Evolutionary conservation across 2,888 invertebrate genomes (phyloP), one percentile per base, ranked within the genome.

Genomic region (Cheilosia urbana): DNA sequence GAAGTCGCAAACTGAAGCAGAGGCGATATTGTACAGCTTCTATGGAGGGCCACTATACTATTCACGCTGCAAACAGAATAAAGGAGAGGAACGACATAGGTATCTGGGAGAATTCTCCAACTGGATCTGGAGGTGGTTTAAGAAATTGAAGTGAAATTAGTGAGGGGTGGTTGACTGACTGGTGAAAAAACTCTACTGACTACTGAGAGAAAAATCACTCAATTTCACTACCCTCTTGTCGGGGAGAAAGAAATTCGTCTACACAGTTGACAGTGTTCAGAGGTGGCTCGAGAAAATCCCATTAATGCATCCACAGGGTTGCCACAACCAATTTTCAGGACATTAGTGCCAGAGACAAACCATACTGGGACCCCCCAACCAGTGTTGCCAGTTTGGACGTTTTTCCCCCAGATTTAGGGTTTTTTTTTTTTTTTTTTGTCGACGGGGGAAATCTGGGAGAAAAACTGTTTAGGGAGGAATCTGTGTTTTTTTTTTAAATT

Each of bases 21-120:
- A 66, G 30, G 40, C 37, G 72, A 66, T 37, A 13, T 73, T 73
- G 55, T 83, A 63, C 30, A 40, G 73, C 42, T 58, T 78, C 58
- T 51, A 40, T 13, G 45, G 51, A 37, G 21, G 49, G 55, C 11
- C 45, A 45, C 17, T 78, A 7, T 30, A 62, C 53, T 71, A 57
- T 63, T 68, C 45, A 17, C 47, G 53, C 65, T 63, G 63, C 45
- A 75, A 63, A 68, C 37, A 45, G 27, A 37, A 68, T 62, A 53
- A 27, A 40, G 27, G 37, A 30, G 51, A 49, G 21, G 15, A 77
- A 68, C 58, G 19, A 45, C 49, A n/a, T 30, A 42, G 21, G 11
- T 37, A 37, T 13, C 13, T 19, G 2, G 51, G 42, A 30, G 45
- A 30, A 19, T 66, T 42, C 66, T 60, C 60, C 58, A 60, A 51